Evolutionary conservation across 1,140 invertebrate genomes (phyloP).

Genomic region (Bombus picipes): DNA sequence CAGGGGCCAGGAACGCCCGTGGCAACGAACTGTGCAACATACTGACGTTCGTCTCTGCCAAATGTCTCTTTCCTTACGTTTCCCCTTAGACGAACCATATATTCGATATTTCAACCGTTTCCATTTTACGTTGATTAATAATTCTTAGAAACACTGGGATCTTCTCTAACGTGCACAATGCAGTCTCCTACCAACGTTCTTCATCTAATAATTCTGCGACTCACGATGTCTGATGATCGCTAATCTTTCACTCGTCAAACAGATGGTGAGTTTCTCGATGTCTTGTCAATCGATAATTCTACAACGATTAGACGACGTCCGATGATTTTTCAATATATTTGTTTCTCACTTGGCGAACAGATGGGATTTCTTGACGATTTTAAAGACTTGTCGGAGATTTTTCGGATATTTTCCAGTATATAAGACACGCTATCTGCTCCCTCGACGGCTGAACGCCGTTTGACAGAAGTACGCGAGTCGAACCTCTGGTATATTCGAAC

Average conservation of each 20-base stretch:
- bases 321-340: neutral
- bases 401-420: neutral
- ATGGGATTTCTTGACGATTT: neutral
- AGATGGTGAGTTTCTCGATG: neutral
- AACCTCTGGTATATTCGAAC: constrained; percentile 69
- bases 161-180: neutral
- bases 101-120: constrained; percentile 6
- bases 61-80: neutral
- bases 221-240: neutral
- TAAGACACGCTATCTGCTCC: constrained; percentile 38
- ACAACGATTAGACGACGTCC: neutral
- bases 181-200: neutral
- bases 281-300: neutral
- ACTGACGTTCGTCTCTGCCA: constrained; percentile 12
- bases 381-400: too few species aligned
- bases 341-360: neutral
- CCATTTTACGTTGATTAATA: neutral
- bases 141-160: neutral
- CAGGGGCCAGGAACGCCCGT: constrained; percentile 75
- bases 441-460: constrained; percentile 78
- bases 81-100: neutral
- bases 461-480: constrained; percentile 66
- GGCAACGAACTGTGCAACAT: constrained; percentile 80
- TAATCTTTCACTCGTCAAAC: neutral
- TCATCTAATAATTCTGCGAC: neutral